Conservation (phyloP, 2,113 vertebrate genomes). For the Gymnobelideus leadbeateri region DNA sequence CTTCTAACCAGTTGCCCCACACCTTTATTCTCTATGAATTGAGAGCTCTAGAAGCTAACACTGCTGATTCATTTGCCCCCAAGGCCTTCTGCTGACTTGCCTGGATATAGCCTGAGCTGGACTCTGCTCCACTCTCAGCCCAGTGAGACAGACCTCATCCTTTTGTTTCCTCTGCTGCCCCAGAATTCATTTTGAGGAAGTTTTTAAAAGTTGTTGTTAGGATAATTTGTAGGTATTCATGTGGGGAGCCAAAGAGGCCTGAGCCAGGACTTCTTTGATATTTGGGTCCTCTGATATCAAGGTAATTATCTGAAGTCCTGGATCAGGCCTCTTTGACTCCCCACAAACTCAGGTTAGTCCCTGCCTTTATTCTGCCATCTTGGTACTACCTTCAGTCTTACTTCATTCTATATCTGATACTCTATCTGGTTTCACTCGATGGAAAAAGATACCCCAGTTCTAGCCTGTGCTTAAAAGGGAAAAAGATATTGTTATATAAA, state of each 20-base stretch:
- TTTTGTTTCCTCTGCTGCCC: not conserved
- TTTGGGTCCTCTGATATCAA: too few relatives aligned
- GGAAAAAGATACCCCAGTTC: not conserved
- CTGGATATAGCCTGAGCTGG: not conserved
- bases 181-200: not conserved
- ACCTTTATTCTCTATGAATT: not conserved
- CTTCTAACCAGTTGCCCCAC: not conserved
- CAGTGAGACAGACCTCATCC: not conserved
- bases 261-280: too few relatives aligned
- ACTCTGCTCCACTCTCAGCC: not conserved
- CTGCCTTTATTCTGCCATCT: not conserved
- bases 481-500: not conserved
- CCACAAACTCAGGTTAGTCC: not conserved
- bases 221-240: too few relatives aligned
- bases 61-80: not conserved
- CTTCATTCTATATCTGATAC: not conserved
- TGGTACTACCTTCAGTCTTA: not conserved
- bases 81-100: not conserved
- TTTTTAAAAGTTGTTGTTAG: too few relatives aligned
- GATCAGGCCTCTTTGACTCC: too few relatives aligned
- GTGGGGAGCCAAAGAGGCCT: too few relatives aligned
- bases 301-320: too few relatives aligned
- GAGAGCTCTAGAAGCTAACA: not conserved
- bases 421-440: not conserved
- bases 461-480: not conserved